Evolutionary conservation across 2,113 vertebrate species (phyloP).

Genomic region (Festucalex cinctus): DNA sequence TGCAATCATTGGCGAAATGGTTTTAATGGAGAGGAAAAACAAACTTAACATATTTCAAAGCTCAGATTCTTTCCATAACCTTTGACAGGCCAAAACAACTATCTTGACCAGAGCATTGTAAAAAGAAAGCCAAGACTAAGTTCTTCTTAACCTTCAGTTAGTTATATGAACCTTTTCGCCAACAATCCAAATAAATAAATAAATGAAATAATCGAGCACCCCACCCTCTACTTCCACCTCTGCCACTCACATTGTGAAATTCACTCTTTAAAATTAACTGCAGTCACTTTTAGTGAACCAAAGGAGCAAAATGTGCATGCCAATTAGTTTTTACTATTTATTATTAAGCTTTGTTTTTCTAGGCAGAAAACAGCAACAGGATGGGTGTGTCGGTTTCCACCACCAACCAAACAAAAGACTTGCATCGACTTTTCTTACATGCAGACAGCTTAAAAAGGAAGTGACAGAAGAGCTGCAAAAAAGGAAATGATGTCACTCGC

Average conservation of each 20-base stretch:
- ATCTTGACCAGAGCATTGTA: not conserved
- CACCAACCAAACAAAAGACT: conserved; percentile 58
- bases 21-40: not conserved
- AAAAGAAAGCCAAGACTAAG: not conserved
- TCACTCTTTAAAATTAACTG: not conserved
- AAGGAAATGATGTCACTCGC: conserved; percentile 67
- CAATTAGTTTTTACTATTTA: not conserved
- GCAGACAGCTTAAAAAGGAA: conserved; percentile 63
- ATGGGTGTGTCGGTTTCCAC: conserved; percentile 71
- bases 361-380: conserved; percentile 56
- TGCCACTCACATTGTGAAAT: no score
- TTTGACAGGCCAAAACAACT: not conserved
- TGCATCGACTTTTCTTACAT: conserved; percentile 53
- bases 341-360: not conserved
- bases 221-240: no score
- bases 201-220: no score
- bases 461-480: conserved; percentile 34
- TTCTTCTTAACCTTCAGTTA: not conserved
- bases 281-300: not conserved
- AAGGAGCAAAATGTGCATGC: not conserved
- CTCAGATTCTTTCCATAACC: not conserved
- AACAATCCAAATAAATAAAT: not conserved
- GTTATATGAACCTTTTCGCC: not conserved
- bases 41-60: not conserved
- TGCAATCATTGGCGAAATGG: not conserved